Percentiles rank a stretch among this genome's conserved stretches.
phyloP scores from a whole-genome alignment of 92 coral and sea anemone species.

The Epizoanthus rinbou region DNA sequence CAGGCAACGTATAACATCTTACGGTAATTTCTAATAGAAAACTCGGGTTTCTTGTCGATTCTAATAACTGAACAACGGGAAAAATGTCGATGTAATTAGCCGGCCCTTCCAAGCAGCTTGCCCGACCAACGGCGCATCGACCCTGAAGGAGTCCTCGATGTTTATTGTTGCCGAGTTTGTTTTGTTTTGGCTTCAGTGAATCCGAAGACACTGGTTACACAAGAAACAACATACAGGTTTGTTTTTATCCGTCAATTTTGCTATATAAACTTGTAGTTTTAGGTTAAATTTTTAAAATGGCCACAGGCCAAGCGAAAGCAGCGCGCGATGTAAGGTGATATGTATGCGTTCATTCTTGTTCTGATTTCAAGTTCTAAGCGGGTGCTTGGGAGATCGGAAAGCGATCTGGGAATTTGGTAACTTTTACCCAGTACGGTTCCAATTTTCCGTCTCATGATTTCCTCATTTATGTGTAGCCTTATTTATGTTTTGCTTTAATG shows the following conservation, averaged over 20 bases:
- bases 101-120: slow-evolving; percentile 22
- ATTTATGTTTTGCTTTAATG: slow-evolving; percentile 20
- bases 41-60: slow-evolving; percentile 34
- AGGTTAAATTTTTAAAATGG: neutral
- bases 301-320: neutral
- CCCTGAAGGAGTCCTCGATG: slow-evolving; percentile 51
- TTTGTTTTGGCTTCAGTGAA: slow-evolving; percentile 72
- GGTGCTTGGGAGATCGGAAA: neutral
- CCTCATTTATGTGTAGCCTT: neutral
- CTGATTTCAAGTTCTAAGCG: neutral
- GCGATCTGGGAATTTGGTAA: slow-evolving; percentile 10
- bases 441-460: slow-evolving; percentile 34
- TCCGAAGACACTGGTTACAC: slow-evolving; percentile 61
- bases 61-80: slow-evolving; percentile 34
- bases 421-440: slow-evolving; percentile 27
- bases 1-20: slow-evolving; percentile 72
- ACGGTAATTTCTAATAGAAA: slow-evolving; percentile 81
- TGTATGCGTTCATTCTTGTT: neutral
- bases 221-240: slow-evolving; percentile 72
- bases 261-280: slow-evolving; percentile 27
- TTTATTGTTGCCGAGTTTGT: slow-evolving; percentile 62
- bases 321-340: slow-evolving; percentile 30
- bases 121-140: slow-evolving; percentile 41
- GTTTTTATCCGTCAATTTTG: slow-evolving; percentile 46
- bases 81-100: slow-evolving; percentile 22